Evolutionary conservation across 2,797 vertebrate species (phyloP).

Genomic region (Fratercula arctica): DNA sequence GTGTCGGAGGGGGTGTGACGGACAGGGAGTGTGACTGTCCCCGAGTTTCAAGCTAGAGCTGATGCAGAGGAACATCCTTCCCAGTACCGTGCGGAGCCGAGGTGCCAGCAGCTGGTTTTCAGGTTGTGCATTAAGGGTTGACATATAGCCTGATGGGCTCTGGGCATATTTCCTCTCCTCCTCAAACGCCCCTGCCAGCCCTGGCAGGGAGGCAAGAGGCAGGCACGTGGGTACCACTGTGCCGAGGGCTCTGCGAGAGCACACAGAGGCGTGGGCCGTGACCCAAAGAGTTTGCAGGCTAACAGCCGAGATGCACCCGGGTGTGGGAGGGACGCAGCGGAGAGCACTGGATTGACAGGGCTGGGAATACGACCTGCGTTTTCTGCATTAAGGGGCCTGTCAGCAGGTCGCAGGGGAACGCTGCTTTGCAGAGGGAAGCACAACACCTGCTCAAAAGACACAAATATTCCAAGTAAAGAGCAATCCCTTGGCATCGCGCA

Average conservation of each 20-base stretch:
- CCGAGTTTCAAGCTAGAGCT: background rate
- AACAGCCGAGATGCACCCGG: background rate
- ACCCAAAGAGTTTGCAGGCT: background rate
- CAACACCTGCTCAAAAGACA: conserved; percentile 36
- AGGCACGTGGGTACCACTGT: background rate
- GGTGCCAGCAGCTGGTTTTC: background rate
- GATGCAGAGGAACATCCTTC: background rate
- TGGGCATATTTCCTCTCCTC: background rate
- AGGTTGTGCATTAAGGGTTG: background rate
- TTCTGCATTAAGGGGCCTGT: conserved; percentile 33
- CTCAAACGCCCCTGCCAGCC: background rate
- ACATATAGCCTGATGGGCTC: background rate
- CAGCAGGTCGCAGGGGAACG: background rate
- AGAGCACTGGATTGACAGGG: conserved; percentile 23
- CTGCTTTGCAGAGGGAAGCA: conserved; percentile 11
- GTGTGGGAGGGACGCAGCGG: background rate
- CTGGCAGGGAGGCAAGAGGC: background rate
- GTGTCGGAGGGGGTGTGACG: background rate
- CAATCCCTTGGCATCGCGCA: background rate
- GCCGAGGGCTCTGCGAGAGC: background rate
- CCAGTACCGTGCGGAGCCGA: rapidly evolving
- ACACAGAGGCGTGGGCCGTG: background rate
- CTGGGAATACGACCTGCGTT: background rate
- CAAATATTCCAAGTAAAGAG: conserved; percentile 16
- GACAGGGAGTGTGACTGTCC: background rate